Evolutionary conservation across 37 sponge, comb jelly and placozoan species (phyloP).

Genomic region (Diacarnus erythraeanus): DNA sequence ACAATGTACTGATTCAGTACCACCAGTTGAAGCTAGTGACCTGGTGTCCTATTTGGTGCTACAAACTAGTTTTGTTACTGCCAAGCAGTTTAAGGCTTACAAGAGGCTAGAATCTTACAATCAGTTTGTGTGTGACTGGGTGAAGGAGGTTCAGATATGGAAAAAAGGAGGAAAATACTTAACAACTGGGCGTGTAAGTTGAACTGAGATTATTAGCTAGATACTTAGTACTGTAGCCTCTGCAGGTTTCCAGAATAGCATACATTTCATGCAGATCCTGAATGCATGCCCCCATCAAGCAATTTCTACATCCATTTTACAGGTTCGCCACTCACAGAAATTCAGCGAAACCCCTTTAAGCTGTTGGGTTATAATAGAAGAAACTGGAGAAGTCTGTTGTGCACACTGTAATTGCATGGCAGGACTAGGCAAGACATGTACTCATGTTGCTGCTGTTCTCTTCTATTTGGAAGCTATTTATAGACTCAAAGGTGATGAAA

Average conservation of each 20-base stretch:
- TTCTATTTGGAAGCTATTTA: constrained; percentile 19
- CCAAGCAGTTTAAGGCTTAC: too few species aligned
- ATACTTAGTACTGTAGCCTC: too few species aligned
- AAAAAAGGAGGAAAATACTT: not conserved
- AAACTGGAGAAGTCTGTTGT: constrained; percentile 33
- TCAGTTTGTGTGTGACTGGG: constrained; percentile 7
- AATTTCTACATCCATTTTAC: not conserved
- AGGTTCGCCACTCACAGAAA: constrained; percentile 29
- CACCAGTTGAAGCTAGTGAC: not conserved
- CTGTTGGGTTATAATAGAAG: too few species aligned
- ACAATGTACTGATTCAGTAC: not conserved
- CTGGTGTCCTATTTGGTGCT: not conserved
- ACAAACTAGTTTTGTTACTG: too few species aligned
- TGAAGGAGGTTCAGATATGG: constrained; percentile 5
- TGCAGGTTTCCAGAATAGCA: too few species aligned
- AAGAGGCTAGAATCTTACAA: constrained; percentile 13
- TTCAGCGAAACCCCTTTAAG: constrained; percentile 19
- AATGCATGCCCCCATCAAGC: too few species aligned
- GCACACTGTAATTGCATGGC: too few species aligned
- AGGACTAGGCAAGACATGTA: too few species aligned
- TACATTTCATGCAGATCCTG: too few species aligned
- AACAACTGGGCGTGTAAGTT: not conserved
- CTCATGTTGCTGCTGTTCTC: too few species aligned
- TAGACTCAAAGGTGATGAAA: not conserved
- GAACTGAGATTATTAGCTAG: too few species aligned